These are phyloP conservation scores for Omphaloscelis lunosa DNA, from an alignment of 2,888 invertebrate genomes.

Conservation along the genomic window DNA sequence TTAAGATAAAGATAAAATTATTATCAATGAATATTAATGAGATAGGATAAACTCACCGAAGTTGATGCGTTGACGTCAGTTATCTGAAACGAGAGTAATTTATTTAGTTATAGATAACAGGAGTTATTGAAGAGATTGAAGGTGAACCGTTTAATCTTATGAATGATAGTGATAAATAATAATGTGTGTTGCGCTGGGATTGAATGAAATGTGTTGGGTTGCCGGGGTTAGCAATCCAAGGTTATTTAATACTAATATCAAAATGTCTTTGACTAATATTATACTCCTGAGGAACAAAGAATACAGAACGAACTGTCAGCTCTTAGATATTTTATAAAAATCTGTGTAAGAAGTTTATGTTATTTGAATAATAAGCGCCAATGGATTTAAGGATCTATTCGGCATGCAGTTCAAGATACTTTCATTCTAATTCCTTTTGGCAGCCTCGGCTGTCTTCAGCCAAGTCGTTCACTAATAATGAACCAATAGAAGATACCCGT, in stretches of 20 bases:
- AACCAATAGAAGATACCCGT: background rate
- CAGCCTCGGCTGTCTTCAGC: background rate
- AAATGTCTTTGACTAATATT: background rate
- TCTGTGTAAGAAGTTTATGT: background rate
- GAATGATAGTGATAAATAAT: constrained; percentile 30
- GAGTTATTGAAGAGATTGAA: constrained; percentile 56
- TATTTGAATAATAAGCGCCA: constrained; percentile 7
- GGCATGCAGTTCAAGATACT: too few species aligned
- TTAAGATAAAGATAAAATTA: constrained; percentile 45
- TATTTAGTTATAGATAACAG: constrained; percentile 52
- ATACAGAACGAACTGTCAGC: background rate
- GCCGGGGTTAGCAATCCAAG: background rate
- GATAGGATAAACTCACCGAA: constrained; percentile 53
- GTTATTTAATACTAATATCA: background rate
- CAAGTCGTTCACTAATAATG: constrained; percentile 21
- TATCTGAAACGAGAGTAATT: constrained; percentile 63
- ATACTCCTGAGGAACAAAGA: background rate
- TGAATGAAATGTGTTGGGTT: constrained; percentile 10
- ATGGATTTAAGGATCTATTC: background rate
- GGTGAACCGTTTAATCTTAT: constrained; percentile 47
- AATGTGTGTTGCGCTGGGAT: constrained; percentile 15
- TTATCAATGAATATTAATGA: constrained; percentile 58
- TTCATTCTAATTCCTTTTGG: constrained; percentile 10
- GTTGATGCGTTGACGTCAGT: constrained; percentile 39
- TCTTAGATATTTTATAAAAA: too few species aligned